Evolutionary conservation across 1,140 invertebrate genomes (phyloP).

Genomic region (Pseudomyrmex concolor): DNA sequence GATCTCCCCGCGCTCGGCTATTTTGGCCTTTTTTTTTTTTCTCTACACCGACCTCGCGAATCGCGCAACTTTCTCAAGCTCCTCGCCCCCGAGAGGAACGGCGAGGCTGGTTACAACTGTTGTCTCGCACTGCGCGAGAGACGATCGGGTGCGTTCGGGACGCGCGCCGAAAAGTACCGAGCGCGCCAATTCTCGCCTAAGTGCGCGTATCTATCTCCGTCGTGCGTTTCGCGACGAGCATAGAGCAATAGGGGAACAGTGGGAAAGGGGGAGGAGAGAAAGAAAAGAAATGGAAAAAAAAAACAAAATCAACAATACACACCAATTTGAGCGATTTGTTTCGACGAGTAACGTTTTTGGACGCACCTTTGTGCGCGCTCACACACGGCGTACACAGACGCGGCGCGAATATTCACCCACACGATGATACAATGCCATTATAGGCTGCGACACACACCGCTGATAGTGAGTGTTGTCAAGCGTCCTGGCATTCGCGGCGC

Average conservation of each 20-base stretch:
- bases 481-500: too few species aligned
- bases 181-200: slow-evolving; percentile 29
- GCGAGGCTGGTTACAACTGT: not conserved
- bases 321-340: too few species aligned
- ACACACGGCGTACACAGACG: too few species aligned
- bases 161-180: slow-evolving; percentile 68
- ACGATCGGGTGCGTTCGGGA: slow-evolving; percentile 65
- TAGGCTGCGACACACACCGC: too few species aligned
- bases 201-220: not conserved
- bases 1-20: too few species aligned
- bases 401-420: too few species aligned
- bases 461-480: too few species aligned
- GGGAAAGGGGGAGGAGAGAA: not conserved
- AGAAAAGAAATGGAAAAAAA: not conserved
- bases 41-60: not conserved
- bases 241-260: not conserved
- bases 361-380: too few species aligned
- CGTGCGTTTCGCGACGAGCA: slow-evolving; percentile 36
- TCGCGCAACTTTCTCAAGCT: not conserved
- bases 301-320: not conserved
- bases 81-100: not conserved
- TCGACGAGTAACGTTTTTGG: too few species aligned
- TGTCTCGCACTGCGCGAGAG: slow-evolving; percentile 49
- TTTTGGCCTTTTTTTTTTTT: too few species aligned
- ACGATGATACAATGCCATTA: too few species aligned